Evolutionary conservation across 2,888 invertebrate species (phyloP), one percentile per base, ranked within the genome.

Genomic region (Heliconius ethilla): DNA sequence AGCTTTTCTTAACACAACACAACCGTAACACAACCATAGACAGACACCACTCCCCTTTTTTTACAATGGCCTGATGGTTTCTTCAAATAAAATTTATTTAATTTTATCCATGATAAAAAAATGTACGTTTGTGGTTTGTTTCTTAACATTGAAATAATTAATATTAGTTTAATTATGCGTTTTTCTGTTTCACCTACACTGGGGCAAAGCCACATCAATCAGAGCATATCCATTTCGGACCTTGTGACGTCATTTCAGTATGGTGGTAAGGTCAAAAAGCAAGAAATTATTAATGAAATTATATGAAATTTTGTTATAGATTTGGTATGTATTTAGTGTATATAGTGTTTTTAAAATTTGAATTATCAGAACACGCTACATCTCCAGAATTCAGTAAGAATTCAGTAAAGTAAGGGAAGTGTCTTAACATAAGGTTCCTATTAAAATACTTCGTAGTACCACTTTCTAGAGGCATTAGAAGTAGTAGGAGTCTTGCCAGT

Each of bases 121-220:
- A 45, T 22, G 6, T 40, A 37, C 29, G 25, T 18, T 33, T 74
- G 63, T 27, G 45, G 45, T 74, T 65, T 9, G 33, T 62, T 62
- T 62, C 27, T 63, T 74, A 74, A 63, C 63, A 74, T 74, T 74
- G 65, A 74, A 45, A 40, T 65, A 45, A 13, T 40, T 63, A 74
- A 74, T 27, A 65, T 73, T 70, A 22, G 29, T 27, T 6, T 55
- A 72, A 77, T 72, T 69, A 40, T 75, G 72, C 25, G 22, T 76
- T 73, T 76, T 72, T 59, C 66, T 66, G 65, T 78, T 80, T 75
- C 77, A 72, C 83, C 86, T 88, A 88, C 88, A 88, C 85, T 86
- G 87, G 82, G 81, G 82, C 90, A 90, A 89, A 89, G 89, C 86
- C 89, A 82, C 79, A 40, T 75, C 78, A 89, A 90, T 83, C 85